Evolutionary conservation across 2,888 invertebrate genomes (phyloP).

Genomic region (Meiosimyza platycephala): DNA sequence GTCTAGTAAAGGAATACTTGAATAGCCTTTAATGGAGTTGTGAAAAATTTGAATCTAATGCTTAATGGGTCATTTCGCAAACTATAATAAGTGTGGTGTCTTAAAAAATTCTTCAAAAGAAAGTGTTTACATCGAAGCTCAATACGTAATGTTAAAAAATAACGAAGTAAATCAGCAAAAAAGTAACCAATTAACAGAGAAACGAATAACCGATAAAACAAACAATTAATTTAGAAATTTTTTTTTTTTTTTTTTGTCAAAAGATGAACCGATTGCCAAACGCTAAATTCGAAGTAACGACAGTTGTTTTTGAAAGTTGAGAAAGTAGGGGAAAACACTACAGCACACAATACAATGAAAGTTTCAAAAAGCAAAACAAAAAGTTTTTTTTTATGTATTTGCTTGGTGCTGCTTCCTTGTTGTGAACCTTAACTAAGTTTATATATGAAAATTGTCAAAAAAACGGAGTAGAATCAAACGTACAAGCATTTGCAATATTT

Average conservation of each 20-base stretch:
- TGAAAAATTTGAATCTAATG: too few species aligned
- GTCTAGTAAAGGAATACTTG: too few species aligned
- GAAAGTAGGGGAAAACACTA: background rate
- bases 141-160: too few species aligned
- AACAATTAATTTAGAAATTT: slow-evolving; percentile 30
- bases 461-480: slow-evolving; percentile 23
- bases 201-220: slow-evolving; percentile 28
- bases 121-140: too few species aligned
- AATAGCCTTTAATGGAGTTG: too few species aligned
- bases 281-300: slow-evolving; percentile 10
- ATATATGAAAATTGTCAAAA: background rate
- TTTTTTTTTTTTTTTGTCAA: slow-evolving; percentile 1
- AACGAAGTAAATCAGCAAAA: background rate
- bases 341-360: slow-evolving; percentile 1
- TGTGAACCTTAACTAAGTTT: too few species aligned
- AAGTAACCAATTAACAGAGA: slow-evolving; percentile 9
- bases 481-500: slow-evolving; percentile 1
- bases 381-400: background rate
- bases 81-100: too few species aligned
- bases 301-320: slow-evolving; percentile 20
- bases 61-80: too few species aligned
- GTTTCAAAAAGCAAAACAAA: background rate
- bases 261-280: background rate
- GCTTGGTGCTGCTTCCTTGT: too few species aligned
- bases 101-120: too few species aligned